Evolutionary conservation across 2,113 vertebrate genomes (phyloP).

Genomic region (Sturnus vulgaris): DNA sequence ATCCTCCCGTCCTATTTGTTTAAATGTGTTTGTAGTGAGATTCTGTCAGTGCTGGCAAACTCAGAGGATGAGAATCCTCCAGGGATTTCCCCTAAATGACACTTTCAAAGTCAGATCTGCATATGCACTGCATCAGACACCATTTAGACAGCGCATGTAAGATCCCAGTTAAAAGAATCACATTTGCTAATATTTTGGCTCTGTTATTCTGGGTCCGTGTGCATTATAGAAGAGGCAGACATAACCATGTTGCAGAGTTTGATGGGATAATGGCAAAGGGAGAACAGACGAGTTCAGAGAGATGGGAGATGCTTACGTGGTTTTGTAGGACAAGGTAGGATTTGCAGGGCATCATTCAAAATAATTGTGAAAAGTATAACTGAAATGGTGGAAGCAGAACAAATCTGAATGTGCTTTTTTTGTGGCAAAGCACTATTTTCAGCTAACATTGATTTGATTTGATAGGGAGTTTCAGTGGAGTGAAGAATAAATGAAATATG

Average conservation of each 20-base stretch:
- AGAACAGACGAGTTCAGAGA: not conserved
- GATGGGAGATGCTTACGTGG: not conserved
- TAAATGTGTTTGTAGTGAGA: not conserved
- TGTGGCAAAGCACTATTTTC: not conserved
- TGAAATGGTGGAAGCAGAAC: not conserved
- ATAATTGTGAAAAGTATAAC: not conserved
- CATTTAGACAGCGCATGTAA: not conserved
- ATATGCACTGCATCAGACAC: not conserved
- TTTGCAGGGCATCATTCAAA: not conserved
- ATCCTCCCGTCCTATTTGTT: not conserved
- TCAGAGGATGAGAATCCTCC: not conserved
- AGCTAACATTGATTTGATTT: constrained; percentile 3
- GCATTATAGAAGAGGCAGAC: not conserved
- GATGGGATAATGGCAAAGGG: not conserved
- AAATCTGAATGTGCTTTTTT: not conserved
- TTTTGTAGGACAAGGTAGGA: not conserved
- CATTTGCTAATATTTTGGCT: not conserved
- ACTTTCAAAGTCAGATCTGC: constrained; percentile 29
- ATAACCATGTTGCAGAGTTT: rapidly evolving
- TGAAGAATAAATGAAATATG: not conserved
- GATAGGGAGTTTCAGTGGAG: not conserved
- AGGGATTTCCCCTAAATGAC: not conserved
- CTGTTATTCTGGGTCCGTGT: not conserved
- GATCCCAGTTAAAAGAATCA: not conserved
- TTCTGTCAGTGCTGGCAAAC: not conserved